These are phyloP conservation scores for Acronicta alni DNA, from an alignment of 2,888 invertebrate genomes.

Conservation along the genomic window DNA sequence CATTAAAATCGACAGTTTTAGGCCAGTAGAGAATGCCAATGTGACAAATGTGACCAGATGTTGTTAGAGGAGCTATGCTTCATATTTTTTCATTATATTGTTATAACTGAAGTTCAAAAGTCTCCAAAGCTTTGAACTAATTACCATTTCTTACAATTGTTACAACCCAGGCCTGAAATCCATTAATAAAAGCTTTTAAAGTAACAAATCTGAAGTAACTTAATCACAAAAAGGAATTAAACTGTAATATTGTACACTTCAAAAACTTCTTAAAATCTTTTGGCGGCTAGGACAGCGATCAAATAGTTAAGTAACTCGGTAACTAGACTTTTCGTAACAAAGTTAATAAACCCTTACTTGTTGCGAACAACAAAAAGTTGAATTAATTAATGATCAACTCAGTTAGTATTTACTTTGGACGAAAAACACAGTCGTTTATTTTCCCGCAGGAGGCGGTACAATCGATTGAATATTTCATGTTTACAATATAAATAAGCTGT, in stretches of 20 bases:
- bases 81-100: background rate
- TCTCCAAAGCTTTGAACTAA: background rate
- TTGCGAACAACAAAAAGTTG: constrained; percentile 51
- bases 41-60: too few species aligned
- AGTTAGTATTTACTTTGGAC: constrained; percentile 44
- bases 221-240: constrained; percentile 20
- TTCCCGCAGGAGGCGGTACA: constrained; percentile 42
- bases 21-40: too few species aligned
- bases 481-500: constrained; percentile 37
- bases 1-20: too few species aligned
- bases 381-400: constrained; percentile 51
- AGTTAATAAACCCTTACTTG: constrained; percentile 49
- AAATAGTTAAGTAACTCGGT: constrained; percentile 51
- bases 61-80: too few species aligned
- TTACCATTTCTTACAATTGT: background rate
- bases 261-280: constrained; percentile 39
- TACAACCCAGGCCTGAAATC: constrained; percentile 5
- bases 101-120: background rate
- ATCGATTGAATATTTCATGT: constrained; percentile 35
- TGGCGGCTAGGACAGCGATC: constrained; percentile 45
- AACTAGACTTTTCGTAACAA: constrained; percentile 41
- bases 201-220: constrained; percentile 21
- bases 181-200: constrained; percentile 27
- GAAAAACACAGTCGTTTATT: constrained; percentile 46
- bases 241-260: constrained; percentile 3